These are phyloP conservation scores for Sphaeramia orbicularis DNA, from an alignment of 2,797 vertebrate species.

Conservation along the genomic window DNA sequence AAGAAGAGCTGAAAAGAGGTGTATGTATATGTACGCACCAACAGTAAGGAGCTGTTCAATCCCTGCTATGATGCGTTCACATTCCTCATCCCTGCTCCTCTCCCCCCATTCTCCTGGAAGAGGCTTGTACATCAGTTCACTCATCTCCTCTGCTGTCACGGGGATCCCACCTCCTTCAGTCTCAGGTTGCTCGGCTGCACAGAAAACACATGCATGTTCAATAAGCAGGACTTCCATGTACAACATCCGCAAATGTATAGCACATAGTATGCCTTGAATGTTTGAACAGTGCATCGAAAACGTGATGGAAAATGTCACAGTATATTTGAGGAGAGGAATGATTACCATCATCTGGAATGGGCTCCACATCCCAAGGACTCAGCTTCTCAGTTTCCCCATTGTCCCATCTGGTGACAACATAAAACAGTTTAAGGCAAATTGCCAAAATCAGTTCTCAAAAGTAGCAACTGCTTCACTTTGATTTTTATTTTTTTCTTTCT, in stretches of 20 bases:
- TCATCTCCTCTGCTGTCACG: constrained; percentile 92
- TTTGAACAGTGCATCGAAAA: neutral
- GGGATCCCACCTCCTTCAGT: constrained; percentile 91
- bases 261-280: no score
- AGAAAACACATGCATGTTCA: constrained; percentile 21
- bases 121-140: constrained; percentile 93
- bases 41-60: constrained; percentile 93
- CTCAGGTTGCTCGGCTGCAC: constrained; percentile 90
- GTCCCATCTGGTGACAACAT: constrained; percentile 91
- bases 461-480: no score
- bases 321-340: neutral
- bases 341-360: constrained; percentile 93
- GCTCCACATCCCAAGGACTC: constrained; percentile 98
- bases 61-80: constrained; percentile 89
- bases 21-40: constrained; percentile 80
- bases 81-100: constrained; percentile 89
- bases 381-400: constrained; percentile 96
- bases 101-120: constrained; percentile 93
- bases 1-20: neutral
- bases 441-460: neutral
- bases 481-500: no score
- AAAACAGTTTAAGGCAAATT: constrained; percentile 3
- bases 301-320: neutral
- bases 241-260: no score
- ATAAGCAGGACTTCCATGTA: neutral